Evolutionary conservation across 2,113 vertebrate genomes (phyloP).

Genomic region (Plestiodon gilberti): DNA sequence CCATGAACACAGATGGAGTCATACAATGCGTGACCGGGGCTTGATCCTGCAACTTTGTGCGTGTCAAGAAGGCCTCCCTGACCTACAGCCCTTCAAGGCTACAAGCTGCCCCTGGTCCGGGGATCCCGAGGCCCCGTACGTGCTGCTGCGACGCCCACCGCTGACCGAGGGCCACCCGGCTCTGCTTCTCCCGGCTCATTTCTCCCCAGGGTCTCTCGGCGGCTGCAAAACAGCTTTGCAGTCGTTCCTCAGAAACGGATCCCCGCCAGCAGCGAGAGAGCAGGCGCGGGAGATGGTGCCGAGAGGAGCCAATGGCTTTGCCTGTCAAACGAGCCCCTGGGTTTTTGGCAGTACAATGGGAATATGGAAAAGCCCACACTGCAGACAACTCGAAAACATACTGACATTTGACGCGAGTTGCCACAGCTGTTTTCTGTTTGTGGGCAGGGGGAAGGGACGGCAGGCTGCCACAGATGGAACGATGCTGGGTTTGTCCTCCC

Average conservation of each 20-base stretch:
- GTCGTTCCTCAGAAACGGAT: no score
- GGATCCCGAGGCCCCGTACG: no score
- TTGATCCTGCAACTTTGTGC: background rate
- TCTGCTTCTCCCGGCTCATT: no score
- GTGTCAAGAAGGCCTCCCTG: background rate
- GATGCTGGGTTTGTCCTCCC: no score
- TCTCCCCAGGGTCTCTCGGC: background rate
- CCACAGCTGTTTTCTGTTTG: background rate
- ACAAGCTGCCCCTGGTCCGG: no score
- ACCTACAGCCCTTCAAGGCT: no score
- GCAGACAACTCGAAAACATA: background rate
- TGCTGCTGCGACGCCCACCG: no score
- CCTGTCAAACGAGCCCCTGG: background rate
- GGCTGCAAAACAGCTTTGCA: no score
- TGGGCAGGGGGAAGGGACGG: background rate
- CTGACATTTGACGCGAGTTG: background rate
- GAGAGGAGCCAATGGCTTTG: background rate
- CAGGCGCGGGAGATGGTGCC: no score
- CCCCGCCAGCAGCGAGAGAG: background rate
- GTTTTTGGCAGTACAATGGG: background rate
- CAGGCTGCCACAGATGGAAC: background rate
- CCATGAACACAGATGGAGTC: no score
- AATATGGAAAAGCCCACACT: background rate
- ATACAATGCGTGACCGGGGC: background rate
- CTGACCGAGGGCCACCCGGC: no score